These are phyloP conservation scores for Gambusia yucatana DNA, from an alignment of 2,797 vertebrate genomes.

Conservation along the genomic window DNA sequence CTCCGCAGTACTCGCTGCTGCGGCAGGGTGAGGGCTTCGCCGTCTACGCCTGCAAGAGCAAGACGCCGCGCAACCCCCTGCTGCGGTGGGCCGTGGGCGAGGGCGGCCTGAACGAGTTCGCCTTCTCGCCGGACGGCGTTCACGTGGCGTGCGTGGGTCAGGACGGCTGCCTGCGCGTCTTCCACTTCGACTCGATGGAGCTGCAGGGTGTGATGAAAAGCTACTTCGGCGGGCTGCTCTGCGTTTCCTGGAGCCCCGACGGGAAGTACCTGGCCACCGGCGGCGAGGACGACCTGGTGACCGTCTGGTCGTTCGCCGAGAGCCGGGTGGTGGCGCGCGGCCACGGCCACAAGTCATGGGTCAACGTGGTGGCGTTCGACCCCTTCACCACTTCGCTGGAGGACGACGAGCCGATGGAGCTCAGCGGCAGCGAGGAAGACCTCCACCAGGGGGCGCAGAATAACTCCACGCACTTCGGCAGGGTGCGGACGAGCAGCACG, in stretches of 20 bases:
- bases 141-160: constrained; percentile 92
- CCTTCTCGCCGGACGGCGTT: constrained; percentile 90
- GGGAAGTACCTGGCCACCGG: constrained; percentile 92
- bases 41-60: constrained; percentile 90
- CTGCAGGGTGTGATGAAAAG: constrained; percentile 93
- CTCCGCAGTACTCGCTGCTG: constrained; percentile 88
- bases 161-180: constrained; percentile 89
- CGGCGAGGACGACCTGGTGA: constrained; percentile 91
- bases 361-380: constrained; percentile 92
- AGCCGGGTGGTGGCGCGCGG: constrained; percentile 90
- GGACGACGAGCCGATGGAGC: constrained; percentile 84
- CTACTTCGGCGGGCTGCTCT: constrained; percentile 92
- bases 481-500: constrained; percentile 86
- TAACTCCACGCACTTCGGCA: constrained; percentile 77
- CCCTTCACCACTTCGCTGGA: constrained; percentile 88
- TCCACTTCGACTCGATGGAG: constrained; percentile 94
- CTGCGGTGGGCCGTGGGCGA: constrained; percentile 92
- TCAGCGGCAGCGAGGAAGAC: constrained; percentile 81
- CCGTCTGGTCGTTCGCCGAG: constrained; percentile 91
- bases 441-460: constrained; percentile 77
- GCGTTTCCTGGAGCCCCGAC: constrained; percentile 93
- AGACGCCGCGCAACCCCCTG: constrained; percentile 88
- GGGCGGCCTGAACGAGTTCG: constrained; percentile 90
- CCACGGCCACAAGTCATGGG: constrained; percentile 94
- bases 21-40: constrained; percentile 90